These are phyloP conservation scores for Eristalis arbustorum DNA, from an alignment of 2,888 invertebrate species.

Conservation along the genomic window DNA sequence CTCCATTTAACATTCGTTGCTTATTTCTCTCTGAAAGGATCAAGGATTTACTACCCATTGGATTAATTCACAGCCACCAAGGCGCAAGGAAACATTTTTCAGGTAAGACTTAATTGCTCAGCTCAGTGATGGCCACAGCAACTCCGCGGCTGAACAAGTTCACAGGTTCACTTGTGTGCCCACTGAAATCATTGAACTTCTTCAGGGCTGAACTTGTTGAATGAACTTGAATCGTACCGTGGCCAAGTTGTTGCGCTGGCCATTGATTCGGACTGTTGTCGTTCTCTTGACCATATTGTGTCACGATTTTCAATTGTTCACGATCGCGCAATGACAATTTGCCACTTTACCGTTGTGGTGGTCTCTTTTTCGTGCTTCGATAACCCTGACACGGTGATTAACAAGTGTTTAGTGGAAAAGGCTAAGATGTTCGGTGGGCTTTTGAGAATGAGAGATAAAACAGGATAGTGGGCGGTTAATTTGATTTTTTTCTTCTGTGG, in stretches of 20 bases:
- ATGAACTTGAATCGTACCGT: slow-evolving; percentile 44
- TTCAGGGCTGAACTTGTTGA: slow-evolving; percentile 52
- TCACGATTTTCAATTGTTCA: slow-evolving; percentile 39
- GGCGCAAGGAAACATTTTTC: slow-evolving; percentile 9
- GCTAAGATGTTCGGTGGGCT: slow-evolving; percentile 1
- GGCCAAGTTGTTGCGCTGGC: slow-evolving; percentile 2
- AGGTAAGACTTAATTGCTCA: slow-evolving; percentile 35
- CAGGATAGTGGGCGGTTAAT: slow-evolving; percentile 32
- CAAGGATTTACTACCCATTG: slow-evolving; percentile 41
- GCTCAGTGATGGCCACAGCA: too few relatives aligned
- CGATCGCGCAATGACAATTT: slow-evolving; percentile 59
- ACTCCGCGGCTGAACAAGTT: background rate
- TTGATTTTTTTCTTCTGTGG: background rate
- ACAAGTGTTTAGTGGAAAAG: slow-evolving; percentile 1
- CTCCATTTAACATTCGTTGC: background rate
- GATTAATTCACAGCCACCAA: slow-evolving; percentile 25
- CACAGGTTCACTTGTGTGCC: slow-evolving; percentile 5
- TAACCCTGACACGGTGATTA: slow-evolving; percentile 54
- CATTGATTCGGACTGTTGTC: slow-evolving; percentile 18
- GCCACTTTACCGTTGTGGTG: slow-evolving; percentile 27
- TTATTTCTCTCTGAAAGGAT: background rate
- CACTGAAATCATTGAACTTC: slow-evolving; percentile 44
- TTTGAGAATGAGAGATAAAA: background rate
- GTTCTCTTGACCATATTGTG: slow-evolving; percentile 51
- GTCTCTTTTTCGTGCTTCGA: background rate